phyloP scores from a whole-genome alignment of 2,113 vertebrate species.

The Scortum barcoo region DNA sequence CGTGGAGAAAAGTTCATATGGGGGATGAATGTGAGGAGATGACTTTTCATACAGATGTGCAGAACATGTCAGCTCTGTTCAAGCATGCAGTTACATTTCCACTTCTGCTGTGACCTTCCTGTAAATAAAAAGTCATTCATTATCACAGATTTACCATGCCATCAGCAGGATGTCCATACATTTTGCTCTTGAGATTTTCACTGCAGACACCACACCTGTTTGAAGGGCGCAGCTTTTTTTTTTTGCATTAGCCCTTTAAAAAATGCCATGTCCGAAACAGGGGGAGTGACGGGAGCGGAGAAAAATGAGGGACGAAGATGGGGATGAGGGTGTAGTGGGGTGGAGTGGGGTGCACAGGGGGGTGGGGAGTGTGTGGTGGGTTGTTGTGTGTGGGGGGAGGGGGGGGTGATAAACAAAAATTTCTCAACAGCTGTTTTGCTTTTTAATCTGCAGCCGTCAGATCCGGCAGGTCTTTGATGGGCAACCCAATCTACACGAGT shows the following conservation, averaged over 20 bases:
- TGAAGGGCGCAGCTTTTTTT: no score
- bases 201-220: background rate
- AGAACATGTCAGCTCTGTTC: constrained; percentile 44
- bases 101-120: constrained; percentile 74
- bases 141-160: constrained; percentile 61
- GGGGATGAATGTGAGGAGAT: background rate
- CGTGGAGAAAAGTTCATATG: background rate
- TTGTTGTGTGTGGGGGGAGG: background rate
- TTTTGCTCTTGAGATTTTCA: no score
- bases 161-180: constrained; percentile 49
- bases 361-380: no score
- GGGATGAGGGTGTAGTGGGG: no score
- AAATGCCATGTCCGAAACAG: background rate
- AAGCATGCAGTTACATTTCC: constrained; percentile 36
- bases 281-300: constrained; percentile 66
- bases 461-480: constrained; percentile 91
- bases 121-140: constrained; percentile 66
- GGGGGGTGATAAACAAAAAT: constrained; percentile 81
- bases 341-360: no score
- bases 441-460: constrained; percentile 92
- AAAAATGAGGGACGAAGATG: constrained; percentile 48
- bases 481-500: constrained; percentile 89
- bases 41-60: background rate
- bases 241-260: background rate
- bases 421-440: constrained; percentile 91